Percentiles rank a stretch among this genome's conserved stretches.
Evolutionary conservation across 2,888 invertebrate species (phyloP).

Genomic region (Xylocampa areola): DNA sequence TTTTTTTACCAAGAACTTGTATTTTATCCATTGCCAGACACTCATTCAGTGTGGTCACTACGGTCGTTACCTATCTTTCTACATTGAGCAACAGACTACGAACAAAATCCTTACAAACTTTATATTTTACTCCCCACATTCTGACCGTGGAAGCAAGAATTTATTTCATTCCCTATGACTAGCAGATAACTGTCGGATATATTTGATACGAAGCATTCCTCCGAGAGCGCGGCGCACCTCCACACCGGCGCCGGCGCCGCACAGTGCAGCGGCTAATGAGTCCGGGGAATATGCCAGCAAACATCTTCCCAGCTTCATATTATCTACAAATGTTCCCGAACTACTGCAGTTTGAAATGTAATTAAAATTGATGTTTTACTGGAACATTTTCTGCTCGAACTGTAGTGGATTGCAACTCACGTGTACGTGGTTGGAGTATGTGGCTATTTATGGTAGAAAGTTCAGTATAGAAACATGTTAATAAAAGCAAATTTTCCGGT

Average conservation of each 20-base stretch:
- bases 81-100: too few relatives aligned
- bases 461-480: too few relatives aligned
- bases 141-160: background rate
- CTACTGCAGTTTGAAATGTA: background rate
- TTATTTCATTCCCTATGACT: background rate
- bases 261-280: conserved; percentile 5
- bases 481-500: too few relatives aligned
- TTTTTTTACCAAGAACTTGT: too few relatives aligned
- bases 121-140: background rate
- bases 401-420: too few relatives aligned
- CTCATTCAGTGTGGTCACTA: too few relatives aligned
- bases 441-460: too few relatives aligned
- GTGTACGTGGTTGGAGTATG: background rate
- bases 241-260: background rate
- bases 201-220: background rate
- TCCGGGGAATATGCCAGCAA: conserved; percentile 8
- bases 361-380: conserved; percentile 5
- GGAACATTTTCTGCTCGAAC: background rate
- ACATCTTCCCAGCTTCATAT: background rate
- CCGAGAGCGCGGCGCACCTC: background rate
- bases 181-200: background rate
- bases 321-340: background rate
- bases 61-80: too few relatives aligned
- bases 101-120: too few relatives aligned
- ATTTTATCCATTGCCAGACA: too few relatives aligned